A percentile compares a stretch with the other conserved stretches of the same genome.
These are phyloP conservation scores for Vandiemenella viatica DNA, from an alignment of 2,888 invertebrate species.

Conservation along the genomic window DNA sequence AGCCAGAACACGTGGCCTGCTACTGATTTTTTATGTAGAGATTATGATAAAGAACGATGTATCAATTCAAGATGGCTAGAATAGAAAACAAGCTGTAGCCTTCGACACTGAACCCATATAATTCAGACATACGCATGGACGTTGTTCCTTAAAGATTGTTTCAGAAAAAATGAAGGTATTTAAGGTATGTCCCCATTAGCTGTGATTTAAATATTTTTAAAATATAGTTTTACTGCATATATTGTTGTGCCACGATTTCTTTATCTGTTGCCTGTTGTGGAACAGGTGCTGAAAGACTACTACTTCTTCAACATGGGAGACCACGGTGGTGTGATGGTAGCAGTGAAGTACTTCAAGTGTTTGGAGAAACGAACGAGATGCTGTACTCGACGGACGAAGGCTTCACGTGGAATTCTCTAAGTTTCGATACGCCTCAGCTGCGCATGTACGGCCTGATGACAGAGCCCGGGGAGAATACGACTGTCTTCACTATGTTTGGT, in stretches of 20 bases:
- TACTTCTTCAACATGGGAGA: constrained; percentile 82
- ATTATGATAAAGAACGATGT: too few relatives aligned
- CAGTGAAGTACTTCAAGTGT: constrained; percentile 65
- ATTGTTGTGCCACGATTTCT: neutral
- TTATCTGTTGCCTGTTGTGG: too few relatives aligned
- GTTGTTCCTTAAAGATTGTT: too few relatives aligned
- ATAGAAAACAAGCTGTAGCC: too few relatives aligned
- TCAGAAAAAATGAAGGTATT: too few relatives aligned
- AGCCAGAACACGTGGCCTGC: too few relatives aligned
- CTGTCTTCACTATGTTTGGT: constrained; percentile 82
- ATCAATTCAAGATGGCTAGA: too few relatives aligned
- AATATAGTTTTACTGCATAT: neutral
- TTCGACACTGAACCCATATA: too few relatives aligned
- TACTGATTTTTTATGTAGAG: too few relatives aligned
- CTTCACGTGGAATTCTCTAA: constrained; percentile 56
- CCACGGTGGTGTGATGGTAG: constrained; percentile 71
- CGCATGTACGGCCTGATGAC: constrained; percentile 83
- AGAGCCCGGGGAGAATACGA: constrained; percentile 86
- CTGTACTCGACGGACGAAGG: constrained; percentile 79
- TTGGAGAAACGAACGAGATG: constrained; percentile 61
- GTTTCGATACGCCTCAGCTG: constrained; percentile 53
- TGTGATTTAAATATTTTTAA: neutral
- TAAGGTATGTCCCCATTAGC: too few relatives aligned
- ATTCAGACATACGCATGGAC: too few relatives aligned
- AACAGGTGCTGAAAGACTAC: constrained; percentile 53